Conservation (phyloP, 2,113 vertebrate genomes). For the Syngnathus scovelli region DNA sequence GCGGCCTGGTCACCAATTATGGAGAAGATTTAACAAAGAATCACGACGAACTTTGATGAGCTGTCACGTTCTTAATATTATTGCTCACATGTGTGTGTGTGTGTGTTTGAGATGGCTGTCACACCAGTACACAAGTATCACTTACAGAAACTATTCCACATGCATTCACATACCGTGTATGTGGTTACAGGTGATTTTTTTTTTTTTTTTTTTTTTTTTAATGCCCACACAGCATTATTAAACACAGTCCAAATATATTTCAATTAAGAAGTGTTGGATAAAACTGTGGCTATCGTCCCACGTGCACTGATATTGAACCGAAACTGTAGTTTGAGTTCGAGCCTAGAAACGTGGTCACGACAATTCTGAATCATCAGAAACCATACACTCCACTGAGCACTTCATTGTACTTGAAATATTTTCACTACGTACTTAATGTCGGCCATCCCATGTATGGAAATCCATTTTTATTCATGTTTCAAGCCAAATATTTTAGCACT, state of each 20-base stretch:
- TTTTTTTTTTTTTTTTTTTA: neutral
- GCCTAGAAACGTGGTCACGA: neutral
- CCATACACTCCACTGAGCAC: neutral
- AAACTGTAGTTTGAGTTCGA: neutral
- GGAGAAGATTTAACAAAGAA: conserved; percentile 84
- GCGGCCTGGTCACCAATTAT: conserved; percentile 90
- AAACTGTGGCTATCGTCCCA: neutral
- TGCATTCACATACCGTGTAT: conserved; percentile 46
- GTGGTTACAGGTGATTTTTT: conserved; percentile 13
- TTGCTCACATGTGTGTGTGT: neutral
- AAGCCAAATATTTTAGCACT: neutral
- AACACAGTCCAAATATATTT: neutral
- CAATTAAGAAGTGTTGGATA: neutral
- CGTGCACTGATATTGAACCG: conserved; percentile 2
- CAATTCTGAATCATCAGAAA: neutral
- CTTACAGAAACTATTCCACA: neutral
- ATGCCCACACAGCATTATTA: neutral
- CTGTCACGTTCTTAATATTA: neutral
- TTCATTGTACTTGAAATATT: neutral
- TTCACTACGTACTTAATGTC: neutral
- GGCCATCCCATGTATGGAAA: neutral
- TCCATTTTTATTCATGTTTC: neutral
- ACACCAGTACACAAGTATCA: neutral
- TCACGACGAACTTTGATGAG: conserved; percentile 84
- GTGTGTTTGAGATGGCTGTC: neutral